A percentile compares a stretch with the other conserved stretches of the same genome.
Conservation (phyloP, 2,797 vertebrate species). For the Rachycentron canadum region DNA sequence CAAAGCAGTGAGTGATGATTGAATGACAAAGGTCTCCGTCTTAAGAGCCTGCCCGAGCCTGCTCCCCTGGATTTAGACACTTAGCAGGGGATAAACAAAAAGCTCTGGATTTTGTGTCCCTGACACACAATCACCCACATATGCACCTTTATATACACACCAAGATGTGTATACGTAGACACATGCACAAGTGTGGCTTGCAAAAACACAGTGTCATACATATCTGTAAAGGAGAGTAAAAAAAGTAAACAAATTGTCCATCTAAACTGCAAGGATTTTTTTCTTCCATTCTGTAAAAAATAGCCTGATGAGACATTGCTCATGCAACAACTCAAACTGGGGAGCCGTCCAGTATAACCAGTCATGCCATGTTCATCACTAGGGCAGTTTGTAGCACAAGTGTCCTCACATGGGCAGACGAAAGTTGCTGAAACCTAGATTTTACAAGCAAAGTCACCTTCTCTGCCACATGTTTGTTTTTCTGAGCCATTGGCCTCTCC, state of each 20-base stretch:
- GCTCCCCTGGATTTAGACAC: constrained; percentile 76
- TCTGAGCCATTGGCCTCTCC: not conserved
- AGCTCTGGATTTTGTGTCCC: constrained; percentile 53
- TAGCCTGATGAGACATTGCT: constrained; percentile 44
- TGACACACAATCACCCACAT: constrained; percentile 39
- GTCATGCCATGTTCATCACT: constrained; percentile 41
- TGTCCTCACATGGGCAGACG: constrained; percentile 34
- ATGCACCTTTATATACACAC: not conserved
- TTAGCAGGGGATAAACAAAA: constrained; percentile 72
- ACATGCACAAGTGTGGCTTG: not conserved
- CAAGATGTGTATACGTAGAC: not conserved
- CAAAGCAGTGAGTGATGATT: constrained; percentile 79
- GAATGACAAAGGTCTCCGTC: constrained; percentile 66
- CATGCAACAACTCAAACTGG: constrained; percentile 32
- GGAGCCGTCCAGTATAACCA: constrained; percentile 59
- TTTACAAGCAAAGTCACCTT: constrained; percentile 28
- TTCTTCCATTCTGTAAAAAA: not conserved
- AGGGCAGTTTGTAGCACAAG: constrained; percentile 41
- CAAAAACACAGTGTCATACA: constrained; percentile 33
- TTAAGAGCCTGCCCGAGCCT: constrained; percentile 78
- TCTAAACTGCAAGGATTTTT: constrained; percentile 18
- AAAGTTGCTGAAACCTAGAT: constrained; percentile 24
- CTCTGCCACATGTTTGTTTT: constrained; percentile 24
- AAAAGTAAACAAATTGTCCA: constrained; percentile 21
- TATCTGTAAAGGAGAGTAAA: constrained; percentile 20